A percentile compares a stretch with the other conserved stretches of the same genome.
These are phyloP conservation scores for Microplitis mediator DNA, from an alignment of 1,140 invertebrate species.

Conservation along the genomic window DNA sequence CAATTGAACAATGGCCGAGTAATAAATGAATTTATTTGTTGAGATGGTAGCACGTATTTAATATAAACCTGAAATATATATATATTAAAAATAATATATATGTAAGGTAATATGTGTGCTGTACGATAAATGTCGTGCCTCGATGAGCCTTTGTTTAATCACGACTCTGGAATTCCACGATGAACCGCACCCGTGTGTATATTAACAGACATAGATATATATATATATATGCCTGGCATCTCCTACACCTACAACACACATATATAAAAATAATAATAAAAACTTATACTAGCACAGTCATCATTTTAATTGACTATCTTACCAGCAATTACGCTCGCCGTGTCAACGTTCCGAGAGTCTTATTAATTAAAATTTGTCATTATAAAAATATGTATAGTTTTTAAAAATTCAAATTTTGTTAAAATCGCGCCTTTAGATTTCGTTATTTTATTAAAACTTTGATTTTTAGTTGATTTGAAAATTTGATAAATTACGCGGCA, in stretches of 20 bases:
- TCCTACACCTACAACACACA: background rate
- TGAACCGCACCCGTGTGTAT: conserved; percentile 17
- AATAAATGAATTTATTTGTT: background rate
- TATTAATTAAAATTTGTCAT: too few species aligned
- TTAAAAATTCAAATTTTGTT: too few species aligned
- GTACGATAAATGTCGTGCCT: background rate
- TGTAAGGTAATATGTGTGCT: background rate
- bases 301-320: too few species aligned
- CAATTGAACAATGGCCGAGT: background rate
- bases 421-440: too few species aligned
- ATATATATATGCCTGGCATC: background rate
- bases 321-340: too few species aligned
- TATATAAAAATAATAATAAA: background rate
- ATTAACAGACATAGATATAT: background rate
- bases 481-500: too few species aligned
- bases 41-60: background rate
- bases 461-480: too few species aligned
- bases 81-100: background rate
- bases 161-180: conserved; percentile 16
- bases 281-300: background rate
- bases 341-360: too few species aligned
- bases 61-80: background rate
- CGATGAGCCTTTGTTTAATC: conserved; percentile 14
- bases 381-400: too few species aligned
- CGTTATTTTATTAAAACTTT: too few species aligned